These are phyloP conservation scores for Pachypanchax playfairii DNA, from an alignment of 2,113 vertebrate genomes.

Conservation along the genomic window DNA sequence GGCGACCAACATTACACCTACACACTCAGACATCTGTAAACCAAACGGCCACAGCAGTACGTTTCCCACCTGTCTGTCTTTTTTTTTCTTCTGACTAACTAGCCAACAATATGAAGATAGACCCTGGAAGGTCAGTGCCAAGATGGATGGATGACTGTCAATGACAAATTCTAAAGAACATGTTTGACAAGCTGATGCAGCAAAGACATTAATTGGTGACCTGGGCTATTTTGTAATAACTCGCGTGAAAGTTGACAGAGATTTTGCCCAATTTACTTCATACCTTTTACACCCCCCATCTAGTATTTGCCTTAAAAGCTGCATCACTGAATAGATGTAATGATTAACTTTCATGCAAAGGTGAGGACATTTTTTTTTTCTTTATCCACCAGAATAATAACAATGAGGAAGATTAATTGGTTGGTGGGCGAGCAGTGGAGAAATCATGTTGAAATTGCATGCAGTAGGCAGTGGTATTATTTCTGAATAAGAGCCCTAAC, in stretches of 20 bases:
- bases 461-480: conserved; percentile 59
- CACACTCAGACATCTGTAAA: conserved; percentile 21
- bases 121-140: neutral
- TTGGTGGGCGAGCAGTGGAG: conserved; percentile 55
- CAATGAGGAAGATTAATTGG: conserved; percentile 59
- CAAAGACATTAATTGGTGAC: conserved; percentile 35
- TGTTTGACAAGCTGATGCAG: conserved; percentile 19
- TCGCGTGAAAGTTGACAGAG: conserved; percentile 12
- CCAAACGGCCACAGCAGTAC: neutral
- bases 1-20: neutral
- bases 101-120: conserved; percentile 4
- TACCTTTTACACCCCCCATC: conserved; percentile 5
- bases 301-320: conserved; percentile 48
- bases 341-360: conserved; percentile 55
- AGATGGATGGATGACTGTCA: conserved; percentile 2
- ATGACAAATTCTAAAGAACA: conserved; percentile 7
- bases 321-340: conserved; percentile 15
- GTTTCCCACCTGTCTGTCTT: conserved; percentile 1
- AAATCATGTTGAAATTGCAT: conserved; percentile 59
- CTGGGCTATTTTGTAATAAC: conserved; percentile 19
- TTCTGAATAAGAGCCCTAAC: conserved; percentile 60
- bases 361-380: conserved; percentile 15
- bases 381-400: conserved; percentile 55
- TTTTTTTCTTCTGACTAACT: neutral
- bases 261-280: conserved; percentile 29